Evolutionary conservation across 2,797 vertebrate species (phyloP).

Genomic region (Diplodus sargus): DNA sequence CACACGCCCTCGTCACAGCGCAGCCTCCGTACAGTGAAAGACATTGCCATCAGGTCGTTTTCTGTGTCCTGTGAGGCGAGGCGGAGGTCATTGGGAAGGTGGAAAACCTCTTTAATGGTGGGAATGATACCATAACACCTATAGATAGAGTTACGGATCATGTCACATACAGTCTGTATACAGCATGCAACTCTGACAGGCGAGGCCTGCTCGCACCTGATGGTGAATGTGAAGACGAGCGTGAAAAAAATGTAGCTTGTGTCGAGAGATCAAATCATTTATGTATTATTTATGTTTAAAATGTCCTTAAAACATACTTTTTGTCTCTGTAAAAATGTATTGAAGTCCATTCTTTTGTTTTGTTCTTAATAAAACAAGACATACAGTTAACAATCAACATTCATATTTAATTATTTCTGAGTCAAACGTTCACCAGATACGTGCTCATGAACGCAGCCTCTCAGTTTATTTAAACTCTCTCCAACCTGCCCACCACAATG

Average conservation of each 20-base stretch:
- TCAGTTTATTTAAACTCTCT: conserved; percentile 4
- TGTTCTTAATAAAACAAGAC: neutral
- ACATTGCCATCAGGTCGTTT: conserved; percentile 76
- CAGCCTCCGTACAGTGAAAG: conserved; percentile 66
- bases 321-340: neutral
- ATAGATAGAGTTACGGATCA: conserved; percentile 82
- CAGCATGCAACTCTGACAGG: conserved; percentile 49
- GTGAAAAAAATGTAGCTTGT: conserved; percentile 29
- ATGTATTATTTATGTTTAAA: neutral
- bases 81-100: conserved; percentile 79
- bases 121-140: conserved; percentile 84
- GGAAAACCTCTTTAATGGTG: conserved; percentile 83
- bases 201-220: conserved; percentile 31
- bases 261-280: conserved; percentile 12
- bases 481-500: neutral
- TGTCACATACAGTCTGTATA: conserved; percentile 72
- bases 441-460: neutral
- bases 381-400: neutral
- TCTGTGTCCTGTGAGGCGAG: conserved; percentile 81
- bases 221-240: conserved; percentile 47
- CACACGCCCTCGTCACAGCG: conserved; percentile 30
- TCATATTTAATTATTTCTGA: no score
- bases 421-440: neutral
- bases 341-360: neutral
- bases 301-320: neutral